Conservation (phyloP, 1,140 invertebrate species). For the Portunus trituberculatus region DNA sequence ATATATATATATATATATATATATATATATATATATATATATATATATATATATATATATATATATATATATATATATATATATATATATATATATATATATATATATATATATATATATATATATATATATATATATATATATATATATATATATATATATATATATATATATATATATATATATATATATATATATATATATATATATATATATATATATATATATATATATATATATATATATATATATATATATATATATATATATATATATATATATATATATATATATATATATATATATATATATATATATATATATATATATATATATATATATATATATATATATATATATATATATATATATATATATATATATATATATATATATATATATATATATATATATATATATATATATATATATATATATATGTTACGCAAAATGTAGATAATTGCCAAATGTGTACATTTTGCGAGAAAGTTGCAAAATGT, state of each 20-base stretch:
- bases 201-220: conserved; percentile 58
- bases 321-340: conserved; percentile 28
- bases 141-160: conserved; percentile 55
- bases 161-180: conserved; percentile 58
- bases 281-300: background rate
- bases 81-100: too few relatives aligned
- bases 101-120: conserved; percentile 51
- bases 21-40: too few relatives aligned
- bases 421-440: conserved; percentile 48
- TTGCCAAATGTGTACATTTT: too few relatives aligned
- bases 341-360: conserved; percentile 41
- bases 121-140: conserved; percentile 49
- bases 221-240: conserved; percentile 53
- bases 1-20: too few relatives aligned
- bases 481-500: too few relatives aligned
- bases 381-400: conserved; percentile 27
- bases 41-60: too few relatives aligned
- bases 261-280: conserved; percentile 46
- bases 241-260: conserved; percentile 44
- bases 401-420: conserved; percentile 39
- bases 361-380: conserved; percentile 57
- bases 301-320: conserved; percentile 39
- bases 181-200: conserved; percentile 55
- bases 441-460: too few relatives aligned
- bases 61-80: too few relatives aligned